phyloP scores from a whole-genome alignment of 2,797 vertebrate genomes.

The Yasuhikotakia modesta region DNA sequence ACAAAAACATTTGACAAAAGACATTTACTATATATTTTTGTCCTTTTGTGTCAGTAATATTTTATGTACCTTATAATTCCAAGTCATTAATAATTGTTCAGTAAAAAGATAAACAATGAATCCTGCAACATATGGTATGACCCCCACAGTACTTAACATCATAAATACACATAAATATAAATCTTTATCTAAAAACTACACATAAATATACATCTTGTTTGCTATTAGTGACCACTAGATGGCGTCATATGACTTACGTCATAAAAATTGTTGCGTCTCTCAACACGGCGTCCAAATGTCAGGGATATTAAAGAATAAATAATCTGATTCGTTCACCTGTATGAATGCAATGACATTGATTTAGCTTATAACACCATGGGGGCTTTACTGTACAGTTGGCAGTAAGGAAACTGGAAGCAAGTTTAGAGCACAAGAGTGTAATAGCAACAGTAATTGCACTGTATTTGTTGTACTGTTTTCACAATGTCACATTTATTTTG shows the following conservation, averaged over 20 bases:
- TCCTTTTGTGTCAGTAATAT: too few species aligned
- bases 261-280: neutral
- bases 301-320: neutral
- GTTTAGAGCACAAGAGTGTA: too few species aligned
- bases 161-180: neutral
- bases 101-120: too few species aligned
- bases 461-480: slow-evolving; percentile 3
- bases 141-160: too few species aligned
- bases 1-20: too few species aligned
- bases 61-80: too few species aligned
- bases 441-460: neutral
- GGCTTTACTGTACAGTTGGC: neutral
- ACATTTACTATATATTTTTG: too few species aligned
- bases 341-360: neutral
- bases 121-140: too few species aligned
- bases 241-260: neutral
- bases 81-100: too few species aligned
- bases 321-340: neutral
- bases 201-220: neutral
- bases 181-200: neutral
- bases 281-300: neutral
- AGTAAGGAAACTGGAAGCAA: neutral
- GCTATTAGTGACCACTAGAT: slow-evolving; percentile 19
- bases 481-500: neutral
- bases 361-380: neutral